Evolutionary conservation across 2,888 invertebrate species (phyloP).

Genomic region (Xylophagus ater): DNA sequence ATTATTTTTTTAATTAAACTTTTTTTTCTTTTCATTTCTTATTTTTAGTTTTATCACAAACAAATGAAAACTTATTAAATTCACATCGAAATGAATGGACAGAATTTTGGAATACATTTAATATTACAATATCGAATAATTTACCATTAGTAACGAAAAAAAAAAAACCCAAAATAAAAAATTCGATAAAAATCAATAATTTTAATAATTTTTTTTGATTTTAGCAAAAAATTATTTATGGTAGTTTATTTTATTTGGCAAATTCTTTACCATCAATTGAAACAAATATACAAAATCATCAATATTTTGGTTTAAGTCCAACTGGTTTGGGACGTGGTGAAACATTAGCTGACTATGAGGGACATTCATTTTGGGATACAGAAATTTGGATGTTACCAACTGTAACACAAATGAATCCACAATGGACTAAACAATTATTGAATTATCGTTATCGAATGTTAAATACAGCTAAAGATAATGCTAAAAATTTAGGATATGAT

Average conservation of each 20-base stretch:
- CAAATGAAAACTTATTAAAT: slow-evolving; percentile 38
- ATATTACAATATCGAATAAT: slow-evolving; percentile 43
- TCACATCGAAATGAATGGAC: slow-evolving; percentile 44
- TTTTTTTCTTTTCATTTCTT: too few relatives aligned
- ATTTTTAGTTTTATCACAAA: slow-evolving; percentile 42
- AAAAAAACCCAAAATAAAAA: slow-evolving; percentile 26
- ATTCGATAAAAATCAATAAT: not conserved
- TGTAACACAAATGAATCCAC: slow-evolving; percentile 42
- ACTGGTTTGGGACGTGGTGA: slow-evolving; percentile 45
- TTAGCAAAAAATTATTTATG: slow-evolving; percentile 36
- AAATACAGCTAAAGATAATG: slow-evolving; percentile 43
- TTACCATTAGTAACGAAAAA: slow-evolving; percentile 39
- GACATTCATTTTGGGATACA: slow-evolving; percentile 54
- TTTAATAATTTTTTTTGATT: slow-evolving; percentile 1
- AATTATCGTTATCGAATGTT: slow-evolving; percentile 44
- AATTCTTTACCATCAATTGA: slow-evolving; percentile 45
- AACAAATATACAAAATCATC: slow-evolving; percentile 39
- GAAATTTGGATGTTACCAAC: slow-evolving; percentile 53
- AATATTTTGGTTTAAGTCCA: slow-evolving; percentile 47
- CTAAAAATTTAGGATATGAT: slow-evolving; percentile 41
- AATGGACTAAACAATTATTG: slow-evolving; percentile 41
- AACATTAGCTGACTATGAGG: slow-evolving; percentile 38
- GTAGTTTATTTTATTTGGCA: slow-evolving; percentile 47
- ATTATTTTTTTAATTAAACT: too few relatives aligned
- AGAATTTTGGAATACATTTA: slow-evolving; percentile 41